Conservation (phyloP, 1,140 invertebrate genomes). For the Drosophila parvula region DNA sequence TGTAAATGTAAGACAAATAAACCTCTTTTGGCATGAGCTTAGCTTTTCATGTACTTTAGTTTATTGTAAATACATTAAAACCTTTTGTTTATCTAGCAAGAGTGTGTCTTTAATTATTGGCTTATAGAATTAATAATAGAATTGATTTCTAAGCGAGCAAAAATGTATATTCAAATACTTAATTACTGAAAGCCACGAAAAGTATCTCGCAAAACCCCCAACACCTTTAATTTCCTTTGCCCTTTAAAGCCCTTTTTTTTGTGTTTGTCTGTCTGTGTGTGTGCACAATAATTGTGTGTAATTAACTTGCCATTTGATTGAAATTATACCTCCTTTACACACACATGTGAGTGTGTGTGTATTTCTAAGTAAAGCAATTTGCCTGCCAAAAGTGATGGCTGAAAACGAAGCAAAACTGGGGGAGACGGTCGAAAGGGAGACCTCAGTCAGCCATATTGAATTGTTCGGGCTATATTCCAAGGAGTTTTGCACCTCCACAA, state of each 20-base stretch:
- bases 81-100: neutral
- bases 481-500: conserved; percentile 58
- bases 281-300: conserved; percentile 73
- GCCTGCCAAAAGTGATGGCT: conserved; percentile 54
- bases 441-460: conserved; percentile 70
- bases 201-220: neutral
- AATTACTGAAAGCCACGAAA: conserved; percentile 12
- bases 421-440: neutral
- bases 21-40: neutral
- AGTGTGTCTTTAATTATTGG: conserved; percentile 13
- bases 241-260: conserved; percentile 20
- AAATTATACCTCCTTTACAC: conserved; percentile 66
- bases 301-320: conserved; percentile 81
- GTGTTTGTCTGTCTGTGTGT: conserved; percentile 25
- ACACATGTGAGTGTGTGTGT: conserved; percentile 12
- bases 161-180: conserved; percentile 5
- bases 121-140: conserved; percentile 13
- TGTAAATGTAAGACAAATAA: conserved; percentile 8
- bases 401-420: neutral
- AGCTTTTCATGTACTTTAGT: neutral
- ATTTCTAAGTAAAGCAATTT: conserved; percentile 66
- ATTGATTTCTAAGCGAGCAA: neutral
- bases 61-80: neutral
- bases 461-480: conserved; percentile 53
- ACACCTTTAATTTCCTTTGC: conserved; percentile 9